Percentiles rank a stretch among this genome's conserved stretches.
Conservation (phyloP, 1,140 invertebrate species). For the Dreissena rostriformis region DNA sequence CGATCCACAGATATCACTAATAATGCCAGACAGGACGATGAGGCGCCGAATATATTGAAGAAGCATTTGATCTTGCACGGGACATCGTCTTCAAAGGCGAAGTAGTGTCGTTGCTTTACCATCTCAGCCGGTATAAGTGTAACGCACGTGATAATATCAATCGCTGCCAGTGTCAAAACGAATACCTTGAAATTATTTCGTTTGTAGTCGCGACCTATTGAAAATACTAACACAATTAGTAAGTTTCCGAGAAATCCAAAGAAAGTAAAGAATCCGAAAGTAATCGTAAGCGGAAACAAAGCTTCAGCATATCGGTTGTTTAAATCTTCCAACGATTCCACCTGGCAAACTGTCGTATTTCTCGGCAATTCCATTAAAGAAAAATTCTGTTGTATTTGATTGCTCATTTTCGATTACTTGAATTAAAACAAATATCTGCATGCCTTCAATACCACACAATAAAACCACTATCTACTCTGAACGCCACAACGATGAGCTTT, state of each 20-base stretch:
- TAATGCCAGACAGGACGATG: constrained; percentile 17
- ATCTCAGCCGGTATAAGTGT: constrained; percentile 49
- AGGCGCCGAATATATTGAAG: constrained; percentile 32
- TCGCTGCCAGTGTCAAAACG: constrained; percentile 29
- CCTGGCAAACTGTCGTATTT: no score
- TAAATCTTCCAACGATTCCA: constrained; percentile 16
- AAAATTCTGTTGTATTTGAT: no score
- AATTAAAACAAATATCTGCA: no score
- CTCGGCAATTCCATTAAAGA: no score
- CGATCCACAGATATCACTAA: constrained; percentile 42
- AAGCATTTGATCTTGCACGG: constrained; percentile 50
- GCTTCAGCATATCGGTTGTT: constrained; percentile 39
- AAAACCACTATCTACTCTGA: no score
- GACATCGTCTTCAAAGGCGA: constrained; percentile 21
- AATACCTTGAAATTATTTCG: constrained; percentile 52
- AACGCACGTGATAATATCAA: constrained; percentile 40
- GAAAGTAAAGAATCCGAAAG: constrained; percentile 25
- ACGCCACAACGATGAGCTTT: no score
- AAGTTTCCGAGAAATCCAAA: constrained; percentile 36
- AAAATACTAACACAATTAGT: constrained; percentile 35
- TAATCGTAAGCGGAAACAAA: constrained; percentile 27
- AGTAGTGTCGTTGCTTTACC: constrained; percentile 37
- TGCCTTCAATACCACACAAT: no score
- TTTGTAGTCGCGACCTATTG: constrained; percentile 21
- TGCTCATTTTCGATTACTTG: no score